Conservation (phyloP, 2,888 invertebrate genomes). For the Melanargia galathea region DNA sequence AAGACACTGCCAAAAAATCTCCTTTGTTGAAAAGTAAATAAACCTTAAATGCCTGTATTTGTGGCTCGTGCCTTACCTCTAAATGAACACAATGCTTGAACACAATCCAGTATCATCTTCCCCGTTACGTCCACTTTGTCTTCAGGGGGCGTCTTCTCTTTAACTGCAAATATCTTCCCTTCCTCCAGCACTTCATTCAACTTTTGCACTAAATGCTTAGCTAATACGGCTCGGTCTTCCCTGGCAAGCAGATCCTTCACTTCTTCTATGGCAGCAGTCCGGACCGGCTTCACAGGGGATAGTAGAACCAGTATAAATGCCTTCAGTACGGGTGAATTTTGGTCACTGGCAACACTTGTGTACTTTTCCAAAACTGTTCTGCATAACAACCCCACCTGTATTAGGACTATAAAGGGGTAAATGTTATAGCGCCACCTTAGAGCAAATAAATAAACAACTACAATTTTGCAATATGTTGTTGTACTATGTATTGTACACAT, state of each 20-base stretch:
- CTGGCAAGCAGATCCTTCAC: slow-evolving; percentile 84
- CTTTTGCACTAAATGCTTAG: slow-evolving; percentile 85
- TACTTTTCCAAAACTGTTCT: slow-evolving; percentile 87
- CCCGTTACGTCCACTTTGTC: slow-evolving; percentile 77
- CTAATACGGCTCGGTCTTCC: slow-evolving; percentile 83
- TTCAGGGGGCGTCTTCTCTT: slow-evolving; percentile 66
- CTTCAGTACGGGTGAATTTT: slow-evolving; percentile 85
- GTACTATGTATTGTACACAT: no score
- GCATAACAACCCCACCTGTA: slow-evolving; percentile 88
- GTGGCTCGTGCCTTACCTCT: slow-evolving; percentile 67
- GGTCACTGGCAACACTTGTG: slow-evolving; percentile 85
- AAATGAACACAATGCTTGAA: slow-evolving; percentile 78
- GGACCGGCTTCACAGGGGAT: slow-evolving; percentile 83
- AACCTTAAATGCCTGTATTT: no score
- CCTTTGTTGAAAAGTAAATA: no score
- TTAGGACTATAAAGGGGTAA: slow-evolving; percentile 79
- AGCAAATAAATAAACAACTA: slow-evolving; percentile 33
- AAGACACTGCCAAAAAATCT: no score
- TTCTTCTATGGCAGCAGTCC: slow-evolving; percentile 83
- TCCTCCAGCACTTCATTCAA: slow-evolving; percentile 85
- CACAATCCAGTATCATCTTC: slow-evolving; percentile 80
- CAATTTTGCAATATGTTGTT: background rate
- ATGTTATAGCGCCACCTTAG: slow-evolving; percentile 57
- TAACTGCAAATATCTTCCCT: slow-evolving; percentile 73
- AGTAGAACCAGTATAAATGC: slow-evolving; percentile 87